Conservation (phyloP, 2,888 invertebrate species). For the Alloplasta piceator region DNA sequence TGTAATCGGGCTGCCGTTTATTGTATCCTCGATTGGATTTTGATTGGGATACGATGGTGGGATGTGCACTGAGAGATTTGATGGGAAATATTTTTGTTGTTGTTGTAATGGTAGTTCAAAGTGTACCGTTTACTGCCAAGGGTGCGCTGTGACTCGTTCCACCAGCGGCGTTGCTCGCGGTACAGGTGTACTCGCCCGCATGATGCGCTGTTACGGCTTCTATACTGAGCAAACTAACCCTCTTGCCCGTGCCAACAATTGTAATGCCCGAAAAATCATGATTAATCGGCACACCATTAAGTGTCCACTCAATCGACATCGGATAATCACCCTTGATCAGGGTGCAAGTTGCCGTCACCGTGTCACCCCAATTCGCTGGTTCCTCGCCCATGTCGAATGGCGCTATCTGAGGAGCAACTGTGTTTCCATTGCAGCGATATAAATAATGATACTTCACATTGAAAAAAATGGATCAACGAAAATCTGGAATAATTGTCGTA, state of each 20-base stretch:
- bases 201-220: slow-evolving; percentile 88
- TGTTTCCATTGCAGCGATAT: slow-evolving; percentile 82
- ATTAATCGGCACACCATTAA: slow-evolving; percentile 86
- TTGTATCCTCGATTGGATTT: not conserved
- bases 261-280: slow-evolving; percentile 75
- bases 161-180: slow-evolving; percentile 87
- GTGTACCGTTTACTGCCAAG: slow-evolving; percentile 87
- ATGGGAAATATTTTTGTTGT: too few species aligned
- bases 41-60: too few species aligned
- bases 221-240: slow-evolving; percentile 86
- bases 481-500: not conserved
- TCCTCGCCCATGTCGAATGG: slow-evolving; percentile 89
- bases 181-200: slow-evolving; percentile 90
- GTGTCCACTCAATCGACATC: slow-evolving; percentile 89
- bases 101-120: not conserved
- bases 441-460: slow-evolving; percentile 1
- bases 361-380: slow-evolving; percentile 88
- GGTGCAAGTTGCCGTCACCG: slow-evolving; percentile 88
- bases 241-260: slow-evolving; percentile 84
- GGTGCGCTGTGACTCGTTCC: slow-evolving; percentile 86
- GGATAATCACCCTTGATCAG: slow-evolving; percentile 90
- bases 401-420: slow-evolving; percentile 90
- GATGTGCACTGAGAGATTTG: too few species aligned
- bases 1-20: not conserved
- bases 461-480: not conserved